A percentile compares a stretch with the other conserved stretches of the same genome.
Evolutionary conservation across 2,113 vertebrate genomes (phyloP).

Genomic region (Tricholaema leucomelas): DNA sequence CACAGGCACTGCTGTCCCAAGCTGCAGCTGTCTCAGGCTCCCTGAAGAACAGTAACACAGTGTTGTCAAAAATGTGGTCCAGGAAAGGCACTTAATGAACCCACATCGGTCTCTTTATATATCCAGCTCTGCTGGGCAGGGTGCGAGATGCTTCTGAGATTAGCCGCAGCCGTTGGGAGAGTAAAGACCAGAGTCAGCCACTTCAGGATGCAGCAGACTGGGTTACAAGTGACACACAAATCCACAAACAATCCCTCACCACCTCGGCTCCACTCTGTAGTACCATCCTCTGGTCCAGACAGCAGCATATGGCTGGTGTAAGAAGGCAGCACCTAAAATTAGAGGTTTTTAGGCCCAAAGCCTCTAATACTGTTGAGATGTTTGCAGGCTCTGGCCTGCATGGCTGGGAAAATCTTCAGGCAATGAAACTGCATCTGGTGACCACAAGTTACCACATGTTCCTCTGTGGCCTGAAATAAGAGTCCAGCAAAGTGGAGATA

Average conservation of each 20-base stretch:
- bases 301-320: not conserved
- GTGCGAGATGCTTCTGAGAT: not conserved
- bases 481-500: not conserved
- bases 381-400: not conserved
- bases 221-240: not conserved
- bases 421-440: not conserved
- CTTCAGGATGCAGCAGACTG: not conserved
- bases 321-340: constrained; percentile 28
- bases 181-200: not conserved
- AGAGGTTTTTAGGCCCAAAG: constrained; percentile 2
- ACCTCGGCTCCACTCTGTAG: not conserved
- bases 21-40: not conserved
- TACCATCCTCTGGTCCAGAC: not conserved
- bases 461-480: not conserved
- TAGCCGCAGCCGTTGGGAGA: not conserved
- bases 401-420: not conserved
- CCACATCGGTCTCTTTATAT: rapidly evolving
- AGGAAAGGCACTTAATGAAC: constrained; percentile 48
- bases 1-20: not conserved
- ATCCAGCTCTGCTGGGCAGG: not conserved
- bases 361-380: not conserved
- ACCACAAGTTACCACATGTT: not conserved
- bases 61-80: not conserved
- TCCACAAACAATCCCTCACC: not conserved
- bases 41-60: not conserved